Percentiles rank a stretch among this genome's conserved stretches.
phyloP scores from a whole-genome alignment of 2,113 vertebrate species.

The Pseudorhombus dupliciocellatus region DNA sequence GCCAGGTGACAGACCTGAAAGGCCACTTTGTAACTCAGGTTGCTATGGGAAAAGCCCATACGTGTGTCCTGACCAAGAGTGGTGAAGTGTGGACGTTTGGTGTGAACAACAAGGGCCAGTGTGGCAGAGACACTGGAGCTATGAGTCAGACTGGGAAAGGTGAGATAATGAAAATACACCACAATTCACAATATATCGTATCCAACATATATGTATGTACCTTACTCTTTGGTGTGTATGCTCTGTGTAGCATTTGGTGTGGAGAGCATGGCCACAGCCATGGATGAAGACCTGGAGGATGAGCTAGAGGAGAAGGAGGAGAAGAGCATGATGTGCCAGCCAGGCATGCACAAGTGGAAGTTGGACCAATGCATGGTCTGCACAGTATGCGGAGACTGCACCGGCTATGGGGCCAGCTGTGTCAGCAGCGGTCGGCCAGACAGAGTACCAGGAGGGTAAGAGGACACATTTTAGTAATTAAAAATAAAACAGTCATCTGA shows the following conservation, averaged over 20 bases:
- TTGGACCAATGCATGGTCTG: constrained; percentile 99
- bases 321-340: constrained; percentile 98
- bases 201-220: neutral
- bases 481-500: neutral
- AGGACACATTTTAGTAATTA: neutral
- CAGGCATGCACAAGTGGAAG: constrained; percentile 99
- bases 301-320: constrained; percentile 98
- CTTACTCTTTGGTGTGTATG: neutral
- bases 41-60: constrained; percentile 98
- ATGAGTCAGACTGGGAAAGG: constrained; percentile 97
- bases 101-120: constrained; percentile 99
- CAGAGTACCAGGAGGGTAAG: constrained; percentile 96
- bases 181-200: neutral
- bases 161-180: constrained; percentile 52
- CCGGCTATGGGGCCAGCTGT: constrained; percentile 97
- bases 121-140: constrained; percentile 95
- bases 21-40: constrained; percentile 98
- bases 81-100: constrained; percentile 99
- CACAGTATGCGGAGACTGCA: constrained; percentile 98
- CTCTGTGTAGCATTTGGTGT: constrained; percentile 88
- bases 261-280: constrained; percentile 98
- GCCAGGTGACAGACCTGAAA: constrained; percentile 96
- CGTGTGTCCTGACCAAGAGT: constrained; percentile 95
- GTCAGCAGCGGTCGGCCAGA: constrained; percentile 98
- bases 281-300: constrained; percentile 98